Base-by-base conservation (phyloP, 2,113 vertebrate species). In the Aldabrachelys gigantea region DNA sequence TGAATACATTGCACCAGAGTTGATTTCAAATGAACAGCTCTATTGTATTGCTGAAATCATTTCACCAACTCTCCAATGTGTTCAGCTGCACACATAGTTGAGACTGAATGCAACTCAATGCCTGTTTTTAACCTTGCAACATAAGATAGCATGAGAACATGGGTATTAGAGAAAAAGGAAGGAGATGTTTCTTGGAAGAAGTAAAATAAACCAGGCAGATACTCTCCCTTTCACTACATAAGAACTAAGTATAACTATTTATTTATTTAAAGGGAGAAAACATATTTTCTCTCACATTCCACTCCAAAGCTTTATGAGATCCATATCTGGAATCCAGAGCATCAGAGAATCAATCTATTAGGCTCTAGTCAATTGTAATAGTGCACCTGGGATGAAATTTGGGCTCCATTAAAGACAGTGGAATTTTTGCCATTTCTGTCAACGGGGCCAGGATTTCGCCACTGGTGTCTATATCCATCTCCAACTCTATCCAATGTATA, bases 311-410 rank as follows among this genome's bases (percentile, higher is more conserved):
- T 97, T 96, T 97, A 96, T 87, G 95, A 97, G 93, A 91, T 95
- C 85, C 94, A 96, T 96, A 97, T 97, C 95, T 97, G 96, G 96
- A 97, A 97, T 97, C 96, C 96, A 97, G 96, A 97, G 94, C 93
- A 97, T 97, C 96, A 96, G 97, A 91, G 93, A 97, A 97, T 97
- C 93, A 97, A 96, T 97, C 96, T 97, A 90, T 96, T 96, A 97
- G 97, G 59, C 95, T 93, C 95, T 81, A 96, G 95, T 96, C 95
- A 95, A 96, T 95, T 95, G 94, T 96, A 96, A 97, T 91, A 91
- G 95, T 90, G 96, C 96, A 97, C 96, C 94, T 97, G 97, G 97
- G 96, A 94, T 95, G 93, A 97, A 96, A 96, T 94, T 95, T 91
- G 96, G 94, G 96, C 89, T 96, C 93, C 91, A 95, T 93, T 95